Base-by-base conservation (phyloP, 2,888 invertebrate genomes). In the Luffia ferchaultella region DNA sequence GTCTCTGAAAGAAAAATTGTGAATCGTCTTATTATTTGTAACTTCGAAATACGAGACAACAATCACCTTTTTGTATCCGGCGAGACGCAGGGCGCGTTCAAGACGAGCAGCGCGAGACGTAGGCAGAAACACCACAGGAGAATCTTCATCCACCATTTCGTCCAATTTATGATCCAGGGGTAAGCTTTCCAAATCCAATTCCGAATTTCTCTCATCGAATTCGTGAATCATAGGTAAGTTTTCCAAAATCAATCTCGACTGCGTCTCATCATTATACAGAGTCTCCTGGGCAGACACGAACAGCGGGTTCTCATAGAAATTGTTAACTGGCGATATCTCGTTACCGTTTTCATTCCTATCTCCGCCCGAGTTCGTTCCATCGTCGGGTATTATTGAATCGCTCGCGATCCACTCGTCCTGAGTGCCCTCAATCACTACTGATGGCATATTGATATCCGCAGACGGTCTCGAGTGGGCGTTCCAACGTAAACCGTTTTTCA, bases 21-120 rank as follows among this genome's bases (percentile, higher is more conserved):
- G n/a, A n/a, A n/a, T n/a, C n/a, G n/a, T n/a, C n/a, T n/a, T n/a
- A n/a, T n/a, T n/a, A n/a, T n/a, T n/a, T n/a, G n/a, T n/a, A n/a
- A n/a, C n/a, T n/a, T n/a, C n/a, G n/a, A n/a, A n/a, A n/a, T n/a
- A n/a, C n/a, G 30, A 12, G 46, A 56, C 77, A 30, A 30, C 3
- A 7, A 30, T 64, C 65, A 88, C 88, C 83, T 85, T 84, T 80
- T 86, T 86, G 58, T 83, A 82, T 57, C 86, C 86, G 42, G 80
- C 85, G 64, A 85, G 85, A 57, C 83, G 78, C 45, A 88, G 67
- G n/a, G 85, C 77, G 57, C 88, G 73, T 65, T 85, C 84, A 60
- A 88, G 68, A 51, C 71, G 70, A 45, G 86, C 85, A 44, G 85
- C 86, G 50, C 85, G 77, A 58, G 79, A 74, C 17, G 77, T 76